Evolutionary conservation across 2,113 vertebrate species (phyloP).

Genomic region (Pelecanus crispus): DNA sequence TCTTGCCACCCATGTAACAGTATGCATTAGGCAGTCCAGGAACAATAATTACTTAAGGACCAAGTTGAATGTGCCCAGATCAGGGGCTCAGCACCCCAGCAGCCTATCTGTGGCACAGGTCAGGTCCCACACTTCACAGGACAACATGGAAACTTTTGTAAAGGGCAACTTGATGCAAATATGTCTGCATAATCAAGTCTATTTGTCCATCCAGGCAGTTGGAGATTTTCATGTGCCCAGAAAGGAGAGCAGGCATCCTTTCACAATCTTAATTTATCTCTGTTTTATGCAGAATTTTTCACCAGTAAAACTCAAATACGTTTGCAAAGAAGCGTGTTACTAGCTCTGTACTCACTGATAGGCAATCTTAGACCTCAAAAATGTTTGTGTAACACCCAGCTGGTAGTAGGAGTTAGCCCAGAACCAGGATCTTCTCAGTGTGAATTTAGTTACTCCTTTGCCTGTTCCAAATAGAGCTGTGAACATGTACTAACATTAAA

Average conservation of each 20-base stretch:
- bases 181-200: background rate
- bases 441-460: background rate
- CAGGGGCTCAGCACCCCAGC: background rate
- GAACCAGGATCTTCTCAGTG: background rate
- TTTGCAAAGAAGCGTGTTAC: background rate
- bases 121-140: background rate
- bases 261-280: background rate
- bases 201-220: background rate
- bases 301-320: background rate
- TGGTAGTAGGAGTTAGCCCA: background rate
- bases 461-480: background rate
- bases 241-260: background rate
- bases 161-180: background rate
- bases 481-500: background rate
- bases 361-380: background rate
- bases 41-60: background rate
- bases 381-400: slow-evolving; percentile 2
- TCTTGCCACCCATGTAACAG: fast-evolving
- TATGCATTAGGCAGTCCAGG: background rate
- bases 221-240: background rate
- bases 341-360: background rate
- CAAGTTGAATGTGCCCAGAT: background rate
- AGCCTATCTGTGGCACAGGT: background rate
- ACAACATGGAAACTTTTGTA: background rate
- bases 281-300: background rate